Evolutionary conservation across 2,113 vertebrate species (phyloP).

Genomic region (Eulemur rufifrons): DNA sequence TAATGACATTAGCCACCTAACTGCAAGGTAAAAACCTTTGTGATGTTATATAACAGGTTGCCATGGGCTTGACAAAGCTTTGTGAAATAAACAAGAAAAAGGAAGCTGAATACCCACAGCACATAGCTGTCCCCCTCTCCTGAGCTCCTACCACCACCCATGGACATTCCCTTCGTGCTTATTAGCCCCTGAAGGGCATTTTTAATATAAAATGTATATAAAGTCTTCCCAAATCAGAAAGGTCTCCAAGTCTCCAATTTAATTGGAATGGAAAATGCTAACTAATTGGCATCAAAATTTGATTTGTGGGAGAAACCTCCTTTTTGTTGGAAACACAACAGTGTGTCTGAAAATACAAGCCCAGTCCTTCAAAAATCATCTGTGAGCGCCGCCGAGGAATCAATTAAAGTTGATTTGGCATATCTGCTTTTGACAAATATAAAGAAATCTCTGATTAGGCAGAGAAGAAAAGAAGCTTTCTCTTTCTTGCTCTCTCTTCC

Average conservation of each 20-base stretch:
- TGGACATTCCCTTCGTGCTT: conserved; percentile 77
- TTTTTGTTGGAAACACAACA: conserved; percentile 88
- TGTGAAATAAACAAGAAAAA: conserved; percentile 79
- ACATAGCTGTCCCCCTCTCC: not conserved
- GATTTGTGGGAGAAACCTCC: conserved; percentile 88
- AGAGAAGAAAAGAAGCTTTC: conserved; percentile 72
- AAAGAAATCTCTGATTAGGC: conserved; percentile 86
- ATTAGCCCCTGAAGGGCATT: conserved; percentile 80
- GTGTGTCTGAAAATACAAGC: conserved; percentile 86
- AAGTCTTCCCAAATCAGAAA: conserved; percentile 87
- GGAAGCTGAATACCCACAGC: conserved; percentile 38
- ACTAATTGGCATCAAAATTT: conserved; percentile 90
- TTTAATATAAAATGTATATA: conserved; percentile 80
- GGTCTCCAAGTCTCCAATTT: conserved; percentile 88
- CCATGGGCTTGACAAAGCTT: conserved; percentile 76
- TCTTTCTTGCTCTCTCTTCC: conserved; percentile 69
- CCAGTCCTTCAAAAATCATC: conserved; percentile 87
- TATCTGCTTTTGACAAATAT: conserved; percentile 89
- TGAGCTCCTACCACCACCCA: conserved; percentile 63
- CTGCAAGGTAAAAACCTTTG: conserved; percentile 81
- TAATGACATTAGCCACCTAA: conserved; percentile 85
- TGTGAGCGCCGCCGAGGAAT: conserved; percentile 85
- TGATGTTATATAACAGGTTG: conserved; percentile 82
- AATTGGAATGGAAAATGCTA: conserved; percentile 89
- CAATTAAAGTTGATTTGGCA: conserved; percentile 93